Evolutionary conservation across 2,888 invertebrate species (phyloP), one percentile per base, ranked within the genome.

Genomic region (Spodoptera picta): DNA sequence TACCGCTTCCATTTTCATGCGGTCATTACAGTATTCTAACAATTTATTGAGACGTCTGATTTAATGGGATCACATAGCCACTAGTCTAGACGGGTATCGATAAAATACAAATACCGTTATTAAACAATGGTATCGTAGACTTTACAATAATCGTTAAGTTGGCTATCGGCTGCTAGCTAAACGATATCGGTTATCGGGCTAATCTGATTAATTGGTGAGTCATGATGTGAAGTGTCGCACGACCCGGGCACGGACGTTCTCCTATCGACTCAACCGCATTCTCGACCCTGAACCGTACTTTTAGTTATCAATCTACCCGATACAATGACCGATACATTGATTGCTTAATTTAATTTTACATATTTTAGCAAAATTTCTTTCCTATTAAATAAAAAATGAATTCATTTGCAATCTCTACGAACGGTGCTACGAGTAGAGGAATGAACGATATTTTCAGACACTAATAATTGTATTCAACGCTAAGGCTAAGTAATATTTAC

Each of bases 131-230:
- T 66, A 65, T 73, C 61, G 73, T 36, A 36, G 36, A 36, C 36
- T 36, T 36, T 70, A 79, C 68, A 77, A 75, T 73, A 82, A 79
- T 68, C 75, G 75, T 73, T 78, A 69, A 79, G 66, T 73, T 53
- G 31, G 64, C 49, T 82, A 86, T 83, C 82, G 82, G 81, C 73
- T 81, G 77, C 75, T 80, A 76, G 69, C 73, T 73, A 67, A 69
- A 72, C 83, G 89, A 89, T 91, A 91, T 82, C 80, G 63, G 83
- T 84, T 90, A 91, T 92, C 91, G 84, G 71, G 62, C 75, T 90
- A 90, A 92, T 93, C 90, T 85, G 88, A 90, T 91, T 92, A 92
- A 90, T 92, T 89, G 87, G 84, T 88, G 89, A 90, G 79, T 90
- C 90, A 89, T 72, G 71, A 81, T 74, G 75, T 81, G 74, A 78